Evolutionary conservation across 2,797 vertebrate species (phyloP), one percentile per base, ranked within the genome.

Genomic region (Poecile montanus): DNA sequence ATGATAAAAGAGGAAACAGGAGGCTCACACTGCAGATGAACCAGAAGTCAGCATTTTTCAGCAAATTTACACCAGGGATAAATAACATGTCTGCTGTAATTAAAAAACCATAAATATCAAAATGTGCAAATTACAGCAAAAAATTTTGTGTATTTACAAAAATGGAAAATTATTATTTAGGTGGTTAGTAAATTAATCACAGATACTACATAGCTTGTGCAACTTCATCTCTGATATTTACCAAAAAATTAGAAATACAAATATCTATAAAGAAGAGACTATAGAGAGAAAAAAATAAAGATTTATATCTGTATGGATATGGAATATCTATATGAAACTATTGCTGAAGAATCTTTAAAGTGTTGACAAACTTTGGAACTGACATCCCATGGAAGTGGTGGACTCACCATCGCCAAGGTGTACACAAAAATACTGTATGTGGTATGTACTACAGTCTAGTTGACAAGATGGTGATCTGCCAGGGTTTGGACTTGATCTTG

Each of bases 341-440:
- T 89, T 44, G 70, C 16, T 91, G 63, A 96, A 95, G 22, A 21
- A 91, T 92, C 48, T 91, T 91, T 93, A 88, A 93, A 85, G 18
- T 34, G 10, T 23, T 71, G 8, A 11, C 36, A 50, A 13, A 18
- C 2, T 7, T 50, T 27, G 18, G 12, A 71, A 56, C 16, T 56
- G 42, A 36, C 30, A 34, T 13, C 15, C 7, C 3, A 3, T 30
- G 21, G 15, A 32, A 57, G 14, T 36, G 36, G 10, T 13, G 17
- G 34, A 32, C 17, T 36, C 15, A 50, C 4, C 21, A 27, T 13
- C 5, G 21, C 18, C 18, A 32, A 63, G 4, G 10, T 7, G 2
- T 50, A 19, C 5, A 17, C 27, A 65, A 19, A 36, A 26, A 25
- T 42, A 1, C 21, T 36, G 1, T 25, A 6, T 16, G 15, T 36